phyloP scores from a whole-genome alignment of 1,140 invertebrate species.

The Solenopsis invicta region DNA sequence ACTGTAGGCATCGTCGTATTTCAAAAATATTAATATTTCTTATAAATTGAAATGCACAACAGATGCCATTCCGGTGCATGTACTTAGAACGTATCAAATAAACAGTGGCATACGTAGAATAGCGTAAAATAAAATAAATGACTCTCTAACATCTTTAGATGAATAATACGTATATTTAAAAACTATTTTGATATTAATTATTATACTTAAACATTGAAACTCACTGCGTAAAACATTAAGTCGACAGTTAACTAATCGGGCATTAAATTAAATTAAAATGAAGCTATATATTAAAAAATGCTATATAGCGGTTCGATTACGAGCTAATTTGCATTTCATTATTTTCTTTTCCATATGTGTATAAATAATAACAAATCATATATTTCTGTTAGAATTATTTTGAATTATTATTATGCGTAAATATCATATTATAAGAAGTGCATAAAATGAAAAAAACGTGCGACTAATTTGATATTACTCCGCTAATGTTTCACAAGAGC shows the following conservation, averaged over 20 bases:
- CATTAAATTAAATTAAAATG: not conserved
- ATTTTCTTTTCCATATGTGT: not conserved
- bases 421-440: not conserved
- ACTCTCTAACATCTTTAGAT: not conserved
- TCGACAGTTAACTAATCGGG: not conserved
- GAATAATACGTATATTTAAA: not conserved
- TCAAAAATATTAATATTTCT: not conserved
- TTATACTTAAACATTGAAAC: not conserved
- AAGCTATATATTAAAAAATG: not conserved
- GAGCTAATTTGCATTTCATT: not conserved
- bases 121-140: not conserved
- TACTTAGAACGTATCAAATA: not conserved
- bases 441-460: not conserved
- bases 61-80: not conserved
- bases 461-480: not conserved
- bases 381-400: not conserved
- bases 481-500: not conserved
- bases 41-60: not conserved
- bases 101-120: not conserved
- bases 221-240: not conserved
- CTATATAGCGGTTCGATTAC: not conserved
- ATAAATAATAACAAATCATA: not conserved
- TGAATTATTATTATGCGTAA: not conserved
- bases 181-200: not conserved
- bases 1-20: not conserved